These are phyloP conservation scores for Oegoconia quadripuncta DNA, from an alignment of 2,888 invertebrate genomes.

Conservation along the genomic window DNA sequence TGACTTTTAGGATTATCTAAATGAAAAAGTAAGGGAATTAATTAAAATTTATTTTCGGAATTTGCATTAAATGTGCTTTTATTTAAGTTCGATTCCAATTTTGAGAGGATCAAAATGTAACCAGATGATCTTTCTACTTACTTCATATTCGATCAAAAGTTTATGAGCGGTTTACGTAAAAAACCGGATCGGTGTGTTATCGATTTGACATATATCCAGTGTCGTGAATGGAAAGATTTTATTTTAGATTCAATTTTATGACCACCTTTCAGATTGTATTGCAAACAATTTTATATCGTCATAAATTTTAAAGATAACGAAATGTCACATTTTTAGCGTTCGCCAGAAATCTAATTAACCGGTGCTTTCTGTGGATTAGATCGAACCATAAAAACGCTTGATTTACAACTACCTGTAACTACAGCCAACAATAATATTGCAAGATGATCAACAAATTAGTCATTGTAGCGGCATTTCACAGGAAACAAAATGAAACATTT, in stretches of 20 bases:
- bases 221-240: background rate
- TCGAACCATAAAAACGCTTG: slow-evolving; percentile 29
- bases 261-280: slow-evolving; percentile 17
- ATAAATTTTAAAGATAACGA: slow-evolving; percentile 31
- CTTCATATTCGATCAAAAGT: too few species aligned
- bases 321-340: slow-evolving; percentile 29
- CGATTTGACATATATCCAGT: too few species aligned
- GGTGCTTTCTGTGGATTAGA: slow-evolving; percentile 13
- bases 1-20: too few species aligned
- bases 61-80: too few species aligned
- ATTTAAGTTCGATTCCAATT: too few species aligned
- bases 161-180: too few species aligned
- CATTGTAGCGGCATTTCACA: slow-evolving; percentile 25
- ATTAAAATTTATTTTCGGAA: too few species aligned
- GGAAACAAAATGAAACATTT: slow-evolving; percentile 28
- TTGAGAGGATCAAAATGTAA: too few species aligned
- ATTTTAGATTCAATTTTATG: background rate
- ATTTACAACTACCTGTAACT: slow-evolving; percentile 40
- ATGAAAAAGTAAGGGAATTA: too few species aligned
- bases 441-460: slow-evolving; percentile 33
- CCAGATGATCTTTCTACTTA: too few species aligned
- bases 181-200: too few species aligned
- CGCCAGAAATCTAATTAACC: slow-evolving; percentile 37
- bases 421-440: slow-evolving; percentile 30
- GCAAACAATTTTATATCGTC: slow-evolving; percentile 25